Conservation (phyloP, 2,888 invertebrate genomes). For the Acrocyrtus sp. region DNA sequence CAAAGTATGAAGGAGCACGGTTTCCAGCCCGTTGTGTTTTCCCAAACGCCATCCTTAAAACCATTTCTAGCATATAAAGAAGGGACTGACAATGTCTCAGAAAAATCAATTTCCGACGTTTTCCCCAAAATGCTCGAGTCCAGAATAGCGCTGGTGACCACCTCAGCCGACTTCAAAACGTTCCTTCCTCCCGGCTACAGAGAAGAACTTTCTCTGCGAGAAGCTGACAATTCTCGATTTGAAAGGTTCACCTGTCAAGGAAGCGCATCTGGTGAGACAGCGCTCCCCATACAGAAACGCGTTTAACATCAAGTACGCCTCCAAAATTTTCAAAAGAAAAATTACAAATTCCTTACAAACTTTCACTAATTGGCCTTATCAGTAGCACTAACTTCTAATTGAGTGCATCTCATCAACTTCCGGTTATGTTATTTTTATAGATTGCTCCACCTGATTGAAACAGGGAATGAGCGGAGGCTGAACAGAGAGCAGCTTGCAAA, state of each 20-base stretch:
- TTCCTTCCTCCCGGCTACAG: constrained; percentile 5
- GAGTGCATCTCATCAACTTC: too few species aligned
- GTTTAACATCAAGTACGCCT: constrained; percentile 29
- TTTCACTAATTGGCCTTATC: background rate
- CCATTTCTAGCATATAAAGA: background rate
- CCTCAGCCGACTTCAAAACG: constrained; percentile 14
- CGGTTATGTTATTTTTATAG: background rate
- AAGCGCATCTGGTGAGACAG: constrained; percentile 13
- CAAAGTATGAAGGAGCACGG: background rate
- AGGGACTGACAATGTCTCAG: background rate
- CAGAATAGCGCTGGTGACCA: constrained; percentile 8
- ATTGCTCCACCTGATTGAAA: constrained; percentile 14
- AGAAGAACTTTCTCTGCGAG: constrained; percentile 21
- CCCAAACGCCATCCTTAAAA: constrained; percentile 8
- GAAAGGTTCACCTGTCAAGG: constrained; percentile 1
- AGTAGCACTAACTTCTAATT: background rate
- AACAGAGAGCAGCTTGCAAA: background rate
- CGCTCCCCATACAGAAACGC: constrained; percentile 7
- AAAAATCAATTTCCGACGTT: background rate
- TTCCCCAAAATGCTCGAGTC: constrained; percentile 3
- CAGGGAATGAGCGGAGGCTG: constrained; percentile 1
- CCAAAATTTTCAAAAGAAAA: background rate
- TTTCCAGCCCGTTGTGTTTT: constrained; percentile 3
- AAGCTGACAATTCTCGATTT: background rate
- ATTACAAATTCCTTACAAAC: background rate